Base-by-base conservation (phyloP, 2,888 invertebrate species). In the Priocnemis perturbator region DNA sequence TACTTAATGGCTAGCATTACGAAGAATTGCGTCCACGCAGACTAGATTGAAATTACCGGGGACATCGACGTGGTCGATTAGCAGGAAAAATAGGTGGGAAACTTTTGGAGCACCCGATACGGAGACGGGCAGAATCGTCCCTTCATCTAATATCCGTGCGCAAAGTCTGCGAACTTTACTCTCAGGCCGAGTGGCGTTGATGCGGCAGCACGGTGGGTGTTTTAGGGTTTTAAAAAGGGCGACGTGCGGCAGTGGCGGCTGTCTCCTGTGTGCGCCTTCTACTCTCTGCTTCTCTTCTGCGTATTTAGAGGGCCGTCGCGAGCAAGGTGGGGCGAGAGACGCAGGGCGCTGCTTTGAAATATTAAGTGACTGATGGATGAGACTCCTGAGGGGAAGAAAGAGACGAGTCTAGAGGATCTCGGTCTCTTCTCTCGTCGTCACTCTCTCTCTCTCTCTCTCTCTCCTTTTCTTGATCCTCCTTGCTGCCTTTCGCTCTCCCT, bases 321-420 rank as follows among this genome's bases (percentile, higher is more conserved):
- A 70, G 58, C 53, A 60, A 69, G 68, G 70, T 65, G 71, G 74
- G 66, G 64, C 66, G 76, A 74, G 69, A 63, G 20, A 26, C 77
- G 79, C 78, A 71, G 77, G 76, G 76, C 71, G 83, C 73, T 81
- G 81, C 84, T 84, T 85, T 87, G 85, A 87, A 87, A 87, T 87
- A 87, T 87, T 87, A 86, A 87, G 87, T 87, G 87, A 86, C 87
- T 87, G 87, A 87, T 87, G 87, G 87, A 87, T 87, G 87, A 84
- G 86, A 73, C 84, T 87, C 85, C 83, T 78, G 81, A 80, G 85
- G 83, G 77, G 76, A 68, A 74, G 77, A 70, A 73, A 57, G 20
- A 26, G 23, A 37, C 37, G 37, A 37, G 37, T 37, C 37, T 11
- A 11, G 4, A 37, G 11, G 37, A 37, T 37, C 37, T 37, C 37